These are phyloP conservation scores for Melangyna quadrimaculata DNA, from an alignment of 2,888 invertebrate genomes.

Conservation along the genomic window DNA sequence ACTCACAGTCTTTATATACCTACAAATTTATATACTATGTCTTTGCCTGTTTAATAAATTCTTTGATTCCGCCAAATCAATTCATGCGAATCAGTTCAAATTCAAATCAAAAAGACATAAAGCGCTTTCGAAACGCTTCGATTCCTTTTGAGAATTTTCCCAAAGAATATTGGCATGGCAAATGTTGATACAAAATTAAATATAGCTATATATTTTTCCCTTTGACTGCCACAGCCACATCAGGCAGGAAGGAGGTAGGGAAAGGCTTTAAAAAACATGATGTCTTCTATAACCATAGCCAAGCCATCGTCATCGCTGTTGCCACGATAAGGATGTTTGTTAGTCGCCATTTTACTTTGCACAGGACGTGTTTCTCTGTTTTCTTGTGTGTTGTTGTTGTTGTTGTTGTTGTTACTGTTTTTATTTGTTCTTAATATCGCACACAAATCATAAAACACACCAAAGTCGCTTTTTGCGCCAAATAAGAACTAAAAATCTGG, in stretches of 20 bases:
- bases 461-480: constrained; percentile 25
- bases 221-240: constrained; percentile 34
- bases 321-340: constrained; percentile 2
- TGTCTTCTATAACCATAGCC: background rate
- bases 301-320: background rate
- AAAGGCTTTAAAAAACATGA: constrained; percentile 33
- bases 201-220: constrained; percentile 5
- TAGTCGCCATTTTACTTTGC: constrained; percentile 42
- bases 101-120: constrained; percentile 66
- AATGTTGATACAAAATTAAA: constrained; percentile 59
- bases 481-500: background rate
- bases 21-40: too few species aligned
- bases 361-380: constrained; percentile 5
- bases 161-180: constrained; percentile 35
- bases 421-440: constrained; percentile 55
- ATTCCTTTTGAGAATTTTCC: constrained; percentile 20
- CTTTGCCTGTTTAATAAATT: background rate
- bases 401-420: too few species aligned
- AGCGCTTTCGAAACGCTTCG: constrained; percentile 30
- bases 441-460: constrained; percentile 67
- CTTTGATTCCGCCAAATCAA: constrained; percentile 23
- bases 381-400: too few species aligned
- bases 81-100: constrained; percentile 50
- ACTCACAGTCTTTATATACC: background rate
- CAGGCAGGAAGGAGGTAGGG: background rate